phyloP scores from a whole-genome alignment of 2,888 invertebrate species.

The Tortrix viridana region DNA sequence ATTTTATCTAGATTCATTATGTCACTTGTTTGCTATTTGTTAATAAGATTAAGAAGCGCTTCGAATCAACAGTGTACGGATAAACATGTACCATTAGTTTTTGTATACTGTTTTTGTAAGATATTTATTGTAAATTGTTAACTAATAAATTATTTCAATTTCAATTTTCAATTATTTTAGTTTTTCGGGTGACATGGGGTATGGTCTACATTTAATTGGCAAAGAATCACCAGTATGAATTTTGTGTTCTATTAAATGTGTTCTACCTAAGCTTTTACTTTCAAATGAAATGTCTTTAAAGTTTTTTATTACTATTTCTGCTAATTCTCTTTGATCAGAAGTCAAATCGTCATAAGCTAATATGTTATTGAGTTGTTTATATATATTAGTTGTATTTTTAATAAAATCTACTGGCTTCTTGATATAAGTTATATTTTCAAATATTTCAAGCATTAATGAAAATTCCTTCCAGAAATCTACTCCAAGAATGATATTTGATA shows the following conservation, averaged over 20 bases:
- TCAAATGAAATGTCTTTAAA: slow-evolving; percentile 39
- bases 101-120: no score
- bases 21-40: no score
- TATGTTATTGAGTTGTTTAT: not conserved
- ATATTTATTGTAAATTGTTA: no score
- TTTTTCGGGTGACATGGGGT: slow-evolving; percentile 10
- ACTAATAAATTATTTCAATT: no score
- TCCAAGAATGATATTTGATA: not conserved
- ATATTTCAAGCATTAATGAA: not conserved
- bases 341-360: not conserved
- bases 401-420: not conserved
- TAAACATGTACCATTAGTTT: no score
- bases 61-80: no score
- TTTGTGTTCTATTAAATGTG: slow-evolving; percentile 40
- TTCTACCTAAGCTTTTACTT: slow-evolving; percentile 41
- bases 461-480: slow-evolving; percentile 18
- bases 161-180: no score
- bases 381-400: not conserved
- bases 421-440: slow-evolving; percentile 20
- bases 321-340: slow-evolving; percentile 18
- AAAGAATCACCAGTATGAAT: slow-evolving; percentile 45
- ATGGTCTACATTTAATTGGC: slow-evolving; percentile 7
- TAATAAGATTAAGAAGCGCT: no score
- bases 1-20: no score
- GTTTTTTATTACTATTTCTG: slow-evolving; percentile 31